Conservation (phyloP, 2,797 vertebrate genomes). For the Carcharodon carcharias region DNA sequence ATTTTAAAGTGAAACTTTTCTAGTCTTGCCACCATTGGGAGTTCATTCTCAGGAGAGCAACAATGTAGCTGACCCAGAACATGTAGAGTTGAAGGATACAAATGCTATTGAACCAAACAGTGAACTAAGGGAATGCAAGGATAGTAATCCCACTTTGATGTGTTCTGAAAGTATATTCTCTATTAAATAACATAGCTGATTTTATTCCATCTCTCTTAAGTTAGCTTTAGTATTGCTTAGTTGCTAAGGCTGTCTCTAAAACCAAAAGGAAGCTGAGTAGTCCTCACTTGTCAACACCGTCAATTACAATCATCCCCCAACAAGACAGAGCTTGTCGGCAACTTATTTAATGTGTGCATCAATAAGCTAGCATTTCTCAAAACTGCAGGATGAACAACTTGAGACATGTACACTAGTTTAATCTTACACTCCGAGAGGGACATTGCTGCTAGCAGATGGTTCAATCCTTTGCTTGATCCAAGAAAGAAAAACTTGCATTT, state of each 20-base stretch:
- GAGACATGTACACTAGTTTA: background rate
- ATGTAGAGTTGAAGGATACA: background rate
- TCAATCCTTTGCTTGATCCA: background rate
- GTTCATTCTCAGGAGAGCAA: background rate
- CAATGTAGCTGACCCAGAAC: background rate
- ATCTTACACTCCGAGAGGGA: background rate
- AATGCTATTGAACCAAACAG: background rate
- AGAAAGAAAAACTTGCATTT: background rate
- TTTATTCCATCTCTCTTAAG: background rate
- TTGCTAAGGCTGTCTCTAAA: background rate
- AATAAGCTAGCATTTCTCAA: background rate
- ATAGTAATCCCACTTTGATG: background rate
- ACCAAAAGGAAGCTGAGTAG: background rate
- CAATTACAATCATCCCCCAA: background rate
- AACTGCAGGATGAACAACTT: background rate
- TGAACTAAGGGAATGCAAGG: background rate
- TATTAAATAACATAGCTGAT: background rate
- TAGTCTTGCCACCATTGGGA: background rate
- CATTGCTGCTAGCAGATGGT: background rate
- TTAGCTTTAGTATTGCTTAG: background rate
- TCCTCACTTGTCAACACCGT: background rate
- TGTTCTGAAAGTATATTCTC: background rate
- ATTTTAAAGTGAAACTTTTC: background rate
- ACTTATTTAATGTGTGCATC: background rate
- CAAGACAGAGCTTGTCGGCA: background rate